phyloP scores from a whole-genome alignment of 1,140 invertebrate species.

The Listronotus oregonensis region DNA sequence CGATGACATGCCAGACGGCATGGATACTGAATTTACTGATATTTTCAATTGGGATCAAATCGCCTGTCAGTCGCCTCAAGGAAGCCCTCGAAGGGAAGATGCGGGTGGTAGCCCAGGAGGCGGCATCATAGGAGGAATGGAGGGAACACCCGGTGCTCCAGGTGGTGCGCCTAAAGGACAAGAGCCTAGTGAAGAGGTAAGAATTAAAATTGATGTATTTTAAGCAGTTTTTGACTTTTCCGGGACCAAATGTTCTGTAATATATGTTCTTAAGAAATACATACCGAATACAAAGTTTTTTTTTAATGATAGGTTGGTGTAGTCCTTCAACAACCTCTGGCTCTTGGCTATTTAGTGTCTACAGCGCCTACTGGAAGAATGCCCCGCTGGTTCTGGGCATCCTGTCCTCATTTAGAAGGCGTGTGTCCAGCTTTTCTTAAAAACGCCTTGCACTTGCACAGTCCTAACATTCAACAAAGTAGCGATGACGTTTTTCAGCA shows the following conservation, averaged over 20 bases:
- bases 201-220: no score
- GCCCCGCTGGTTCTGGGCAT: conserved; percentile 97
- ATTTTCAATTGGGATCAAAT: conserved; percentile 69
- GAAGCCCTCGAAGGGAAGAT: conserved; percentile 64
- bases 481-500: conserved; percentile 76
- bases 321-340: conserved; percentile 95
- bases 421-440: conserved; percentile 88
- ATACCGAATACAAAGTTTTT: no score
- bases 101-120: conserved; percentile 66
- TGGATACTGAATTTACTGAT: conserved; percentile 73
- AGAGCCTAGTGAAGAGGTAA: conserved; percentile 67
- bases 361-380: conserved; percentile 93
- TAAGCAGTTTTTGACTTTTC: no score
- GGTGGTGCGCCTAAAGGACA: conserved; percentile 44
- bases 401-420: conserved; percentile 88
- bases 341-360: conserved; percentile 95
- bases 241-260: no score
- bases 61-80: conserved; percentile 63
- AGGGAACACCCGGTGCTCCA: conserved; percentile 60
- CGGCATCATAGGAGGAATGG: conserved; percentile 61
- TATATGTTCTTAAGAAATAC: no score
- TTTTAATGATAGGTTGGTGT: conserved; percentile 61
- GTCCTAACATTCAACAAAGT: conserved; percentile 78
- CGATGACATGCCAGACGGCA: conserved; percentile 76
- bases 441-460: conserved; percentile 95